A percentile compares a stretch with the other conserved stretches of the same genome.
Evolutionary conservation across 2,113 vertebrate species (phyloP).

Genomic region (Cynopterus brachyotis): DNA sequence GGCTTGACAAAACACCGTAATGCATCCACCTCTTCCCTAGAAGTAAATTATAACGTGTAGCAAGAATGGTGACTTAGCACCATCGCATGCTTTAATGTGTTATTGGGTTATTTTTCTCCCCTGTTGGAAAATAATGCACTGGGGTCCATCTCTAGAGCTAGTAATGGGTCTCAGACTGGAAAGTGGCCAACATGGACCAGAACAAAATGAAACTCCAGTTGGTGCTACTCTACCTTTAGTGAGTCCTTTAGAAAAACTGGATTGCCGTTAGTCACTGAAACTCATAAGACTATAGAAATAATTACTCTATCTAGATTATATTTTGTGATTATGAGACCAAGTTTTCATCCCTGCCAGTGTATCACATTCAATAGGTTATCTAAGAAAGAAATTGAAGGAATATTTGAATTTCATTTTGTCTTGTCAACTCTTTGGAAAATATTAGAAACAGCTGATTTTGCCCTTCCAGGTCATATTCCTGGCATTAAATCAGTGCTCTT

Average conservation of each 20-base stretch:
- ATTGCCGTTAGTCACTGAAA: slow-evolving; percentile 53
- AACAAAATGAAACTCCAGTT: slow-evolving; percentile 25
- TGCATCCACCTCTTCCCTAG: not conserved
- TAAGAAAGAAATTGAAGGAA: slow-evolving; percentile 57
- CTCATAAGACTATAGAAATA: slow-evolving; percentile 41
- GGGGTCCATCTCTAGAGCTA: not conserved
- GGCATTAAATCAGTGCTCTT: not conserved
- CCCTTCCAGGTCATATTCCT: slow-evolving; percentile 43
- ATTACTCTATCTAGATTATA: slow-evolving; percentile 49
- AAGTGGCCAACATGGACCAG: slow-evolving; percentile 13
- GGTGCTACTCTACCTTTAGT: slow-evolving; percentile 36
- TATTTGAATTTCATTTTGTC: slow-evolving; percentile 52
- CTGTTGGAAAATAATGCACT: slow-evolving; percentile 17
- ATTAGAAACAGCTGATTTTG: not conserved
- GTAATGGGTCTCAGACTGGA: not conserved
- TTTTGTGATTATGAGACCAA: slow-evolving; percentile 49
- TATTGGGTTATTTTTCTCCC: not conserved
- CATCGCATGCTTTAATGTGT: not conserved
- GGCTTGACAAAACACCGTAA: not conserved
- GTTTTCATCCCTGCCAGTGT: not conserved
- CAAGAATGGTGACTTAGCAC: not conserved
- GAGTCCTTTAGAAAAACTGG: not conserved
- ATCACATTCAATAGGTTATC: not conserved
- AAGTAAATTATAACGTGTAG: slow-evolving; percentile 20
- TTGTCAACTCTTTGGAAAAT: slow-evolving; percentile 49